phyloP scores from a whole-genome alignment of 2,113 vertebrate genomes.

The Callipepla squamata region DNA sequence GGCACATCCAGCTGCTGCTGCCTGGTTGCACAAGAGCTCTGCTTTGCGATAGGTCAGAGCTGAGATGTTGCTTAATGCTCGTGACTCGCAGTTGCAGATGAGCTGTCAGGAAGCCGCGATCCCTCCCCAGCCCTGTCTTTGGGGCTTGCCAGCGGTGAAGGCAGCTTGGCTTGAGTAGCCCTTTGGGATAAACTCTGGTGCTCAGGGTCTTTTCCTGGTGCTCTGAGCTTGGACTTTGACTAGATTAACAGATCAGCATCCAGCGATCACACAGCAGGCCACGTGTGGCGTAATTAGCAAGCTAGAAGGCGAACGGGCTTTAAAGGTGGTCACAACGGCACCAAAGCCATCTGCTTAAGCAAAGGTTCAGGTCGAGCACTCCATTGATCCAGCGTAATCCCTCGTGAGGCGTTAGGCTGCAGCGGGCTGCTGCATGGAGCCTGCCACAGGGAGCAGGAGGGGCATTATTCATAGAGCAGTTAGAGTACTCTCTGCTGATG shows the following conservation, averaged over 20 bases:
- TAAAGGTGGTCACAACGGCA: constrained; percentile 26
- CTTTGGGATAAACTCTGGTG: neutral
- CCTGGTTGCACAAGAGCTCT: neutral
- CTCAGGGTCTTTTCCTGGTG: neutral
- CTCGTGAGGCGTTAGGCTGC: neutral
- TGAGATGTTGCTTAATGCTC: neutral
- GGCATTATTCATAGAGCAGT: neutral
- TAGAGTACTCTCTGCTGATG: neutral
- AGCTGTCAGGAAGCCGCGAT: neutral
- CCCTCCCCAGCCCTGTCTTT: accelerated
- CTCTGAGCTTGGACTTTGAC: neutral
- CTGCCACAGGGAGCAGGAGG: neutral
- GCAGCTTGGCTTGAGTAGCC: neutral
- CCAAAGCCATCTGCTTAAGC: constrained; percentile 53
- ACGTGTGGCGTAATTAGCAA: constrained; percentile 46
- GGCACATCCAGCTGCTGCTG: neutral
- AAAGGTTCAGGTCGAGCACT: constrained; percentile 49
- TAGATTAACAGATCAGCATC: constrained; percentile 58
- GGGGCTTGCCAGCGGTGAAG: neutral
- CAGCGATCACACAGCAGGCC: constrained; percentile 37
- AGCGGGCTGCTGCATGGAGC: neutral
- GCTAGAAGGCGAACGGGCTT: constrained; percentile 45
- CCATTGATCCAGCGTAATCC: constrained; percentile 30
- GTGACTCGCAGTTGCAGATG: neutral
- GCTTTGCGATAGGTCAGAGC: accelerated